Evolutionary conservation across 1,140 invertebrate genomes (phyloP), one percentile per base, ranked within the genome.

Genomic region (Atta cephalotes): DNA sequence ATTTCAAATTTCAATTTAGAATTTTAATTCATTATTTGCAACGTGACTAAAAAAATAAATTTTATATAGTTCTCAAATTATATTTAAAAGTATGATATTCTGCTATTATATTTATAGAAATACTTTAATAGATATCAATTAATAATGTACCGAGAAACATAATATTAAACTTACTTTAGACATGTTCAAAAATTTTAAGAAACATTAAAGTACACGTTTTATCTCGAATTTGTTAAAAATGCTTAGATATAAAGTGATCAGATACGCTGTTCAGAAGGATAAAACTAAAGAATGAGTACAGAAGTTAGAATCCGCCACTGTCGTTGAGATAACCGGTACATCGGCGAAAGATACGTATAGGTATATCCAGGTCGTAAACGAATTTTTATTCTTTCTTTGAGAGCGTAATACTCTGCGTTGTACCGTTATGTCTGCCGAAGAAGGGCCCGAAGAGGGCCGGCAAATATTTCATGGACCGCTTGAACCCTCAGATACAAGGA

Each of bases 381-480:
- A 87, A 86, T 90, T 90, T 91, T 91, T 91, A 91, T 89, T 91
- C 77, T 78, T 82, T 87, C 81, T 77, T 80, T 68, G 63, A 72
- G 85, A 91, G 87, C 81, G 85, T 89, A 91, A 91, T 87, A 85
- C 87, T 91, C 51, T 60, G 39, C 49, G 65, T 71, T 63, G 80
- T 91, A 90, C 90, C 90, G 90, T 91, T 91, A 91, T 65, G 74
- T 89, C 74, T 85, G 90, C 89, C 85, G 79, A 90, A 88, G 87
- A 87, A 84, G 87, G 87, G 84, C 65, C 84, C 84, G 79, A 88
- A 91, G 87, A 90, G 87, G 74, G 79, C 87, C 87, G 90, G 72
- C 89, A 74, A 86, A 82, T 89, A 84, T 88, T 85, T 82, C 80
- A 70, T 56, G 63, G 71, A 49, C 49, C 87, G 53, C 63, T 89